These are phyloP conservation scores for Calliphora vicina DNA, from an alignment of 1,140 invertebrate genomes.

Conservation along the genomic window DNA sequence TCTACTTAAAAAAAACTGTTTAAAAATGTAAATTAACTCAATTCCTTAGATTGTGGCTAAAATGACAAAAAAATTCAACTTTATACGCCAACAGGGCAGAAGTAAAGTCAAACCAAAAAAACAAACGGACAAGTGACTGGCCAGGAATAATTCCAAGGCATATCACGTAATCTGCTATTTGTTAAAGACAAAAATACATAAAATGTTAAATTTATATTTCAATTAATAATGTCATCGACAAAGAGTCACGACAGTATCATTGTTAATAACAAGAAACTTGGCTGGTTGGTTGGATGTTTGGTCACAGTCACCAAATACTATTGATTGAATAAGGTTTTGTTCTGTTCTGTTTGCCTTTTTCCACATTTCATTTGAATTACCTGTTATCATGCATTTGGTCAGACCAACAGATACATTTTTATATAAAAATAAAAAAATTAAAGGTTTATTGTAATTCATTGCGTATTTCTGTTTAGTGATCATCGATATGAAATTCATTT, in stretches of 20 bases:
- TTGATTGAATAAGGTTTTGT: not conserved
- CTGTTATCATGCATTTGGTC: too few relatives aligned
- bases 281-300: not conserved
- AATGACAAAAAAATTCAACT: not conserved
- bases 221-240: conserved; percentile 58
- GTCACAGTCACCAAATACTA: not conserved
- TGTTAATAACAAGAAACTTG: not conserved
- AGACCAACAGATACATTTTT: not conserved
- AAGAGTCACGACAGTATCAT: conserved; percentile 2
- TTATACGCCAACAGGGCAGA: not conserved
- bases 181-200: conserved; percentile 43
- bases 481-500: not conserved
- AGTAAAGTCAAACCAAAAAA: not conserved
- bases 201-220: conserved; percentile 63
- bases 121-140: not conserved
- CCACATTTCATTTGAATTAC: too few relatives aligned
- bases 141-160: conserved; percentile 21
- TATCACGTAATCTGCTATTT: conserved; percentile 37
- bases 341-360: too few relatives aligned
- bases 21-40: not conserved
- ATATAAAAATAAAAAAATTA: not conserved
- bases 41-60: not conserved
- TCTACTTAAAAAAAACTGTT: not conserved
- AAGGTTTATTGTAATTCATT: not conserved
- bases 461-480: not conserved